phyloP scores from a whole-genome alignment of 2,113 vertebrate genomes.

The Acanthisitta chloris region DNA sequence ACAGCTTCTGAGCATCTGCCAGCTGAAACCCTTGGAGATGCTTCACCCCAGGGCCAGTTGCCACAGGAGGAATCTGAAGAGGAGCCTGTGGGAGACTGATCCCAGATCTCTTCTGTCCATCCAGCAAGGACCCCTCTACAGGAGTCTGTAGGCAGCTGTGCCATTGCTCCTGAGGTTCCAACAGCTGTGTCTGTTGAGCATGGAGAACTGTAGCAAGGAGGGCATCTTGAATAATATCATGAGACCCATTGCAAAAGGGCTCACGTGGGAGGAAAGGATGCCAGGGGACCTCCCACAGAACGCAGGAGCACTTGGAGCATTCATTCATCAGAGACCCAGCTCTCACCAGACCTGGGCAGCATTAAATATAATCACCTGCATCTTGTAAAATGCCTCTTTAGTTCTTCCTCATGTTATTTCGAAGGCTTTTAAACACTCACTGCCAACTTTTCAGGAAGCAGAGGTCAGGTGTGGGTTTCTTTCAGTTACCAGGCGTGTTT shows the following conservation, averaged over 20 bases:
- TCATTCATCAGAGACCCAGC: accelerated
- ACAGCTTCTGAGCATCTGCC: background rate
- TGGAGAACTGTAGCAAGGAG: accelerated
- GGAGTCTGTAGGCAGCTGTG: background rate
- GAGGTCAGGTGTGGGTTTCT: background rate
- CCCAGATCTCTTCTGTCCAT: background rate
- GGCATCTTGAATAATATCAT: background rate
- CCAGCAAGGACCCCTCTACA: background rate
- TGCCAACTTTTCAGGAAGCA: background rate
- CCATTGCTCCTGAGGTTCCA: background rate
- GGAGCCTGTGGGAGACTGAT: background rate
- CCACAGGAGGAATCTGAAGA: accelerated
- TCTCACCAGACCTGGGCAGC: background rate
- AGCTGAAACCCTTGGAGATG: background rate
- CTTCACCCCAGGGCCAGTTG: background rate
- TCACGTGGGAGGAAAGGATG: background rate
- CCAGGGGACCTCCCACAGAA: background rate
- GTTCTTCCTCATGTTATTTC: background rate
- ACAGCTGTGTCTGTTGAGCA: accelerated
- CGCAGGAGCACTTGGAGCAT: background rate
- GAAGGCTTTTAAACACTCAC: background rate
- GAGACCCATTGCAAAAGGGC: background rate
- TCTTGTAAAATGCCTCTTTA: background rate
- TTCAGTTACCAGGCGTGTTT: background rate
- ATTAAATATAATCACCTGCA: background rate